These are phyloP conservation scores for Linyphia triangularis DNA, from an alignment of 2,888 invertebrate genomes.

Conservation along the genomic window DNA sequence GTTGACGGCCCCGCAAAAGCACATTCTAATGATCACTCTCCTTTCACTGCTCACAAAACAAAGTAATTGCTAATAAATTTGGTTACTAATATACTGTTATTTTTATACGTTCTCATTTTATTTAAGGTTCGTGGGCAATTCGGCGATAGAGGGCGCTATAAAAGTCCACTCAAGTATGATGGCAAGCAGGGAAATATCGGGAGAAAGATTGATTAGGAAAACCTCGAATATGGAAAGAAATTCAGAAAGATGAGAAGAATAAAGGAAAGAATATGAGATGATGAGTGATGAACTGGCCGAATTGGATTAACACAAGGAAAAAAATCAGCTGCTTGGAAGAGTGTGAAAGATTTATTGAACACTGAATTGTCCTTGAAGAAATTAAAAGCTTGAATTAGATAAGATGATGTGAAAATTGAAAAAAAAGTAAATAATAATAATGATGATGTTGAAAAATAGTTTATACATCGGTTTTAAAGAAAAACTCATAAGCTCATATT, in stretches of 20 bases:
- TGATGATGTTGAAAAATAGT: too few species aligned
- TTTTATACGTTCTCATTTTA: slow-evolving; percentile 9
- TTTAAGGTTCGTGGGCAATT: slow-evolving; percentile 14
- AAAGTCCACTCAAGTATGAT: slow-evolving; percentile 48
- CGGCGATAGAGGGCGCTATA: slow-evolving; percentile 59
- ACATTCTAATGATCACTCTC: too few species aligned
- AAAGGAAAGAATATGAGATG: slow-evolving; percentile 66
- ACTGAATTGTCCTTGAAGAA: slow-evolving; percentile 56
- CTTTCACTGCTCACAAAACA: slow-evolving; percentile 4
- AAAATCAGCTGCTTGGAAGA: slow-evolving; percentile 55
- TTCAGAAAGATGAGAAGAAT: slow-evolving; percentile 72
- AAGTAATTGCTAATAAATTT: slow-evolving; percentile 43
- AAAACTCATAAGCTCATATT: too few species aligned
- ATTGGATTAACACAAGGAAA: slow-evolving; percentile 68
- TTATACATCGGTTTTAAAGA: too few species aligned
- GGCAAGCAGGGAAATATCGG: slow-evolving; percentile 60
- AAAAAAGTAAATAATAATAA: too few species aligned
- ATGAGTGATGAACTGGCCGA: slow-evolving; percentile 69
- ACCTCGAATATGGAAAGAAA: slow-evolving; percentile 71
- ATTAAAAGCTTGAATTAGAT: slow-evolving; percentile 50
- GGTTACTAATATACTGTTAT: slow-evolving; percentile 20
- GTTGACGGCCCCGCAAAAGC: too few species aligned
- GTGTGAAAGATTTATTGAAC: slow-evolving; percentile 73
- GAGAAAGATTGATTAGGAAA: slow-evolving; percentile 67
- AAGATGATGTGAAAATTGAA: slow-evolving; percentile 45